Conservation (phyloP, 2,797 vertebrate species). For the Diglossa cyanea region DNA sequence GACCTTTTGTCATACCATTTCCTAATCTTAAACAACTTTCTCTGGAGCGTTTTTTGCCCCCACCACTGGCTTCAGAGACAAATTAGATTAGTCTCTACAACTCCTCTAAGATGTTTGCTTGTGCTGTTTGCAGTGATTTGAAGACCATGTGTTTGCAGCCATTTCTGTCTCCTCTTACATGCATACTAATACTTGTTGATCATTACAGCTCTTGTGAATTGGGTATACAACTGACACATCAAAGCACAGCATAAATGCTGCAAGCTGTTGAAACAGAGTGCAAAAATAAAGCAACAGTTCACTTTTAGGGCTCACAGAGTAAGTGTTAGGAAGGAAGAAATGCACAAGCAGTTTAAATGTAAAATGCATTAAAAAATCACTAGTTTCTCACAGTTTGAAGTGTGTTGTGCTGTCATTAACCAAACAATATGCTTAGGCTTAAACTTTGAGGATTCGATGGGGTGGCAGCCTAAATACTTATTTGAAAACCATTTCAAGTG, state of each 20-base stretch:
- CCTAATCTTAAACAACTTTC: slow-evolving; percentile 25
- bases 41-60: background rate
- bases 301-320: background rate
- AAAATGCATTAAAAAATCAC: background rate
- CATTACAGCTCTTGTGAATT: slow-evolving; percentile 15
- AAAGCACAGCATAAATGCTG: slow-evolving; percentile 36
- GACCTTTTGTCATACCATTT: slow-evolving; percentile 27
- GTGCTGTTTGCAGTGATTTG: background rate
- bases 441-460: background rate
- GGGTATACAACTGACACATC: slow-evolving; percentile 32
- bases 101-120: background rate
- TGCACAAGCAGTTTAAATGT: background rate
- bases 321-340: background rate
- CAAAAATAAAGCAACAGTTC: slow-evolving; percentile 24
- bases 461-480: background rate
- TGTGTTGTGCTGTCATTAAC: background rate
- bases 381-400: background rate
- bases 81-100: slow-evolving; percentile 5
- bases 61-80: slow-evolving; percentile 20
- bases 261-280: slow-evolving; percentile 53
- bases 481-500: background rate
- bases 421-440: background rate
- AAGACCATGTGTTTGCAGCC: slow-evolving; percentile 44
- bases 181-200: slow-evolving; percentile 47
- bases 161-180: slow-evolving; percentile 41